These are phyloP conservation scores for Tupiocoris notatus DNA, from an alignment of 2,888 invertebrate genomes.

Conservation along the genomic window DNA sequence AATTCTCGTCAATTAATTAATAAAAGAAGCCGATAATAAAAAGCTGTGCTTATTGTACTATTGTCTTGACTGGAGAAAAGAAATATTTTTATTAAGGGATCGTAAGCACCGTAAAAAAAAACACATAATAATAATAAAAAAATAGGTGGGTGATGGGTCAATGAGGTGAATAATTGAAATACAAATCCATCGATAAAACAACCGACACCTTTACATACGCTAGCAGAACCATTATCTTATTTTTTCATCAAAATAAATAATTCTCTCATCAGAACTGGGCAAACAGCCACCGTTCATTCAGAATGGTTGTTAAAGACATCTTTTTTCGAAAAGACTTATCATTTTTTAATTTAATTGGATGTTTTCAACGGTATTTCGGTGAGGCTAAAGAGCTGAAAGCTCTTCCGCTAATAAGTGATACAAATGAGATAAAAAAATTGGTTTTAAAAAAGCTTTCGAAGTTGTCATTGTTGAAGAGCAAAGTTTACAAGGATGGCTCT, in stretches of 20 bases:
- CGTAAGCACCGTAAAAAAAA: neutral
- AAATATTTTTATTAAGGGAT: neutral
- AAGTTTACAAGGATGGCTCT: neutral
- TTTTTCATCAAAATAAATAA: neutral
- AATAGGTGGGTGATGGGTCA: neutral
- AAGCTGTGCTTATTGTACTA: neutral
- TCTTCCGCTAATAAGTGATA: neutral
- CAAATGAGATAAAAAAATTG: neutral
- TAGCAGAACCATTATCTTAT: neutral
- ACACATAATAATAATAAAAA: no score
- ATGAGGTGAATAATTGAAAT: neutral
- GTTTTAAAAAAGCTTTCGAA: neutral
- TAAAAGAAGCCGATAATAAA: neutral
- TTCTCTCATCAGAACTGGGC: neutral
- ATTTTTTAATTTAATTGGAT: neutral
- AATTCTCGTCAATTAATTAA: conserved; percentile 27
- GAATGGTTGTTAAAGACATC: neutral
- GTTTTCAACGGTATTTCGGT: neutral
- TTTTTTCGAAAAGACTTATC: neutral
- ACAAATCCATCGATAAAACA: neutral
- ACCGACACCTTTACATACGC: neutral
- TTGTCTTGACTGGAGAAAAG: neutral
- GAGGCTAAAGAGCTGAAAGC: neutral
- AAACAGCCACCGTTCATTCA: neutral
- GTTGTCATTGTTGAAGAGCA: neutral